Evolutionary conservation across 2,113 vertebrate genomes (phyloP), one percentile per base, ranked within the genome.

Genomic region (Paedocypris sp.): DNA sequence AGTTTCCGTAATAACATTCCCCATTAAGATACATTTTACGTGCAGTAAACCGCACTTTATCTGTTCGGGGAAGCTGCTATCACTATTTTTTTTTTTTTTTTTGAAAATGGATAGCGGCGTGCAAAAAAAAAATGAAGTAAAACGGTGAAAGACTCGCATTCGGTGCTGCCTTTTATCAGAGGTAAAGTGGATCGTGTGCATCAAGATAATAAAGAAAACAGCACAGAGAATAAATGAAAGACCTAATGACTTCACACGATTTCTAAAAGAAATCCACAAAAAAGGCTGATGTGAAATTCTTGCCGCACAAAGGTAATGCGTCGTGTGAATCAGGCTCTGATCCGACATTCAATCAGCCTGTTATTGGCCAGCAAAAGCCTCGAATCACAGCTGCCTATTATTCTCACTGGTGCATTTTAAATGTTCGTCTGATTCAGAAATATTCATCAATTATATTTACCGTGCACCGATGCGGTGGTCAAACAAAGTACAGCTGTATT

Each of bases 261-360:
- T 64, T 22, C 32, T 33, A 29, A 36, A 39, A 42, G 20, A 58
- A 50, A 36, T 50, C 12, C 23, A 28, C 35, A 25, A 25, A 56
- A 42, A 43, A 35, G 15, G 9, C 26, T 13, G 5, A 39, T n/a
- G 10, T 38, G 39, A 33, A 33, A 69, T 23, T 60, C 28, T 22
- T 25, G 16, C 48, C 48, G 33, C 33, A 53, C 11, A 63, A 9
- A 53, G 39, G 26, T 20, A 54, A 56, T 53, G 41, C 29, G 23
- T 64, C 32, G 13, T 69, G 42, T 28, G 6, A 56, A 28, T 62
- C 19, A n/a, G 15, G 39, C 36, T 38, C 36, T 10, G 29, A 61
- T 51, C 50, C 18, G 12, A 25, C 51, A 28, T 45, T 57, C 49
- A 67, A 50, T n/a, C 33, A 25, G 29, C 26, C 56, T 13, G 49